Base-by-base conservation (phyloP, 2,888 invertebrate genomes). In the Sclerodermus sp. region DNA sequence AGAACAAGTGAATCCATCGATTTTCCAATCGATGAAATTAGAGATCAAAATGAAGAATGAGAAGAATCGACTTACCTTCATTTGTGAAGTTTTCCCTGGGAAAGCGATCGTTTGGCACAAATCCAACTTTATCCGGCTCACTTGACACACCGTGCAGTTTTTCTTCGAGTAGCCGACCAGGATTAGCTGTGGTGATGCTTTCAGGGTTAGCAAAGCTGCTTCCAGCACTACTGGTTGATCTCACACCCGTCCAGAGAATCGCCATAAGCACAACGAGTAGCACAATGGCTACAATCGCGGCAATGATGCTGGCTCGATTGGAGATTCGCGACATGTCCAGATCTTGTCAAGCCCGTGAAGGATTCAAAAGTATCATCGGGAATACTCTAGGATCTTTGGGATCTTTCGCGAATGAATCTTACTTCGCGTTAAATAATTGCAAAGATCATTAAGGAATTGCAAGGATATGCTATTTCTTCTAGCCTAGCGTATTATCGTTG, bases 221-320 rank as follows among this genome's bases (percentile, higher is more conserved):
- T 23, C 23, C 4, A 23, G 23, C 23, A 23, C 4, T n/a, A n/a
- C n/a, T 8, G 23, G 3, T 23, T 8, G 23, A 23, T 17, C 53
- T 51, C 36, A 62, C 55, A 37, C 66, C 55, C 12, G 67, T 60
- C 69, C 68, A 69, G 12, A 70, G 30, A 9, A 70, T 51, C 50
- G 66, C 62, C 29, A 70, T 45, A 13, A 69, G 52, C 36, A 68
- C 52, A 36, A 69, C 59, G 18, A 70, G 58, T n/a, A 69, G 48
- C 17, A 66, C 46, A 16, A 69, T 67, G 45, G 60, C 59, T 23
- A 70, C 39, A 8, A 47, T 50, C 36, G 69, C 68, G 32, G 63
- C 67, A 40, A 60, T 46, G 9, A 58, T 58, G 32, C 57, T 58
- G 39, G 56, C 57, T 46, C 69, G 67, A 57, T 50, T 42, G 30